Evolutionary conservation across 1,140 invertebrate species (phyloP).

Genomic region (Lordiphosa collinella): DNA sequence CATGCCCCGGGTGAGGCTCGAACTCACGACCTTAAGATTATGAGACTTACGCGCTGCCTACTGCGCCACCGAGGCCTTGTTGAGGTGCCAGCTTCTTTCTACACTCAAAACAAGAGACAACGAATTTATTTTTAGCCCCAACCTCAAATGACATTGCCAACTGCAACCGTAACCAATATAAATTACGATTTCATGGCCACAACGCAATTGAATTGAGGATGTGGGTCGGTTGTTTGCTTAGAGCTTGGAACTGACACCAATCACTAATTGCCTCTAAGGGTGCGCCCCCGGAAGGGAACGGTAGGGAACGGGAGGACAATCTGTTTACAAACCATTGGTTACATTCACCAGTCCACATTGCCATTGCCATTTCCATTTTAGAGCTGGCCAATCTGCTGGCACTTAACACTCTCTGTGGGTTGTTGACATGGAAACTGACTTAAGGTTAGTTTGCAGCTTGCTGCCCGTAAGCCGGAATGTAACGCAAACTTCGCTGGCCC

Average conservation of each 20-base stretch:
- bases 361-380: constrained; percentile 16
- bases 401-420: constrained; percentile 33
- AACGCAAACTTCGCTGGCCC: constrained; percentile 50
- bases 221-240: constrained; percentile 24
- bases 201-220: constrained; percentile 23
- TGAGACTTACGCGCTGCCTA: constrained; percentile 97
- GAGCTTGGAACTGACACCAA: constrained; percentile 34
- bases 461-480: constrained; percentile 35
- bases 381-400: constrained; percentile 22
- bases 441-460: constrained; percentile 40
- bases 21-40: constrained; percentile 98
- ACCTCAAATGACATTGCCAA: too few species aligned
- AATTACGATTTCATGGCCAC: constrained; percentile 34
- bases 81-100: too few species aligned
- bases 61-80: constrained; percentile 91
- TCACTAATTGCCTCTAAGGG: constrained; percentile 39
- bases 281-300: too few species aligned
- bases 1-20: constrained; percentile 94
- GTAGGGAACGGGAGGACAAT: constrained; percentile 7
- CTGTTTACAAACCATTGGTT: constrained; percentile 60
- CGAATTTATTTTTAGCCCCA: too few species aligned
- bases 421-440: constrained; percentile 67
- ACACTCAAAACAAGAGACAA: too few species aligned
- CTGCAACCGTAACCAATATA: constrained; percentile 19
- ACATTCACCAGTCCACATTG: not conserved